Evolutionary conservation across 2,888 invertebrate genomes (phyloP), one percentile per base, ranked within the genome.

Genomic region (Acleris laterana): DNA sequence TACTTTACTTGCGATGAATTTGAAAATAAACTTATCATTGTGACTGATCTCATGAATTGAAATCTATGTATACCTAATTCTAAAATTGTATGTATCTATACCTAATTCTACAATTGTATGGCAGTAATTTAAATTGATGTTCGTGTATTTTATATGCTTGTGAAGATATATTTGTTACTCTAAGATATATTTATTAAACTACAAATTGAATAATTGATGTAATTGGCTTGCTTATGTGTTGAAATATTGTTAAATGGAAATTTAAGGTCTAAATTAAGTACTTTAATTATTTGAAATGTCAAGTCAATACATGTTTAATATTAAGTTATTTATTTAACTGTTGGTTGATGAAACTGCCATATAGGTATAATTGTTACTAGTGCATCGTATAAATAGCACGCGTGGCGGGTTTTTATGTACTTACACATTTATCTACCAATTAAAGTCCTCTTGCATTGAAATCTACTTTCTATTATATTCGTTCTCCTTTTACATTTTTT

Each of bases 391-490:
- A 44, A 44, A 20, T 28, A 44, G 60, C 60, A 65, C 65, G 49
- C 49, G 19, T 60, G 48, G 53, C 60, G 44, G 22, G 28, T 65
- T 65, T 50, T 49, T 50, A 17, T 57, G 51, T 52, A 46, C 50
- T 44, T 62, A 62, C 50, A 56, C 56, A 42, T 56, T 51, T 56
- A 56, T 56, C 22, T 53, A 32, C 38, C 9, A 44, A 65, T 50
- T 56, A 65, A 65, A 64, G 20, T 59, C 57, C 44, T 60, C 55
- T 60, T 61, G 60, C 55, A 44, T 22, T 49, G 25, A 55, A 19
- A 13, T 42, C n/a, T 20, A 11, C 4, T 7, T 49, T 60, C 42
- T 53, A 9, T 19, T 20, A 6, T 28, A 17, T 16, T 7, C 7
- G 3, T 42, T 17, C 11, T 22, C 46, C 46, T 44, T 5, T 2